Conservation (phyloP, 2,888 invertebrate genomes). For the Bellardia bayeri region DNA sequence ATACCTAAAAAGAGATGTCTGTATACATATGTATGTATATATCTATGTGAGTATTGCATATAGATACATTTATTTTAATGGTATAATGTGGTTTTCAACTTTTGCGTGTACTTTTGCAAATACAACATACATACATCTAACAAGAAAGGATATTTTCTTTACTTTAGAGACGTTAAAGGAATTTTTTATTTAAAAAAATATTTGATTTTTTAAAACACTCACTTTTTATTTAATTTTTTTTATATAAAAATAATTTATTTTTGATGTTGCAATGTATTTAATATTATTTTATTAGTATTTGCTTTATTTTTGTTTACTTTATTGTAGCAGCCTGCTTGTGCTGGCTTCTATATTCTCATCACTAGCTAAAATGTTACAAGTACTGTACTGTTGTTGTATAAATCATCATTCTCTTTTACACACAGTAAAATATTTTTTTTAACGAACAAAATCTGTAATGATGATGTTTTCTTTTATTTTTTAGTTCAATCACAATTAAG, state of each 20-base stretch:
- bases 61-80: slow-evolving; percentile 30
- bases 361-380: slow-evolving; percentile 43
- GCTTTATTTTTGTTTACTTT: not conserved
- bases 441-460: not conserved
- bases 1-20: slow-evolving; percentile 1
- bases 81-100: not conserved
- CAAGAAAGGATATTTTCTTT: slow-evolving; percentile 26
- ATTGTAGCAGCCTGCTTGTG: not conserved
- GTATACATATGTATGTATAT: not conserved
- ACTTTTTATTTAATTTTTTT: slow-evolving; percentile 28
- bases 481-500: slow-evolving; percentile 48
- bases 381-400: slow-evolving; percentile 53
- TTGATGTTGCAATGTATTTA: not conserved
- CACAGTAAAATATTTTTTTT: slow-evolving; percentile 13
- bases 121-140: not conserved
- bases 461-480: slow-evolving; percentile 15
- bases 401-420: slow-evolving; percentile 20
- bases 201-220: slow-evolving; percentile 21
- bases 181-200: not conserved
- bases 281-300: not conserved
- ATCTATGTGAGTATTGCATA: not conserved
- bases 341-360: slow-evolving; percentile 27
- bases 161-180: not conserved
- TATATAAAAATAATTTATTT: not conserved
- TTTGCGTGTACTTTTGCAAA: not conserved